phyloP scores from a whole-genome alignment of 30 jellyfish, hydroid and myxozoan genomes.

The Morbakka virulenta region DNA sequence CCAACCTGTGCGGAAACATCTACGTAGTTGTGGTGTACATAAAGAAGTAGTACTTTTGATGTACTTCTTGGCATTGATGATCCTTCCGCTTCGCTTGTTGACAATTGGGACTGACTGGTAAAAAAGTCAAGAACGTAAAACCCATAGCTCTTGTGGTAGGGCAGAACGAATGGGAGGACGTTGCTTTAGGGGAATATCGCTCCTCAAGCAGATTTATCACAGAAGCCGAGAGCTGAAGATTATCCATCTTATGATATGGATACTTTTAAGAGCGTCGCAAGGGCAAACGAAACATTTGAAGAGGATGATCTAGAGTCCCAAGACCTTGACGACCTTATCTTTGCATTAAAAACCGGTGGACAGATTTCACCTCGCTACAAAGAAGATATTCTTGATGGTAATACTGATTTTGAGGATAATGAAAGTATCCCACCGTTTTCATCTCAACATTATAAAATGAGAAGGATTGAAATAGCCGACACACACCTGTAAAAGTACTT shows the following conservation, averaged over 20 bases:
- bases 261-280: slow-evolving; percentile 6
- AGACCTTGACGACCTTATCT: slow-evolving; percentile 87
- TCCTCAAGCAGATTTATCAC: slow-evolving; percentile 49
- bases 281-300: slow-evolving; percentile 57
- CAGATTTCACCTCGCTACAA: slow-evolving; percentile 61
- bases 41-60: no score
- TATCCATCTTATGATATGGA: slow-evolving; percentile 10
- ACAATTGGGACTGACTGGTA: no score
- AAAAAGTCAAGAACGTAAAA: no score
- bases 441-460: slow-evolving; percentile 53
- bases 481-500: slow-evolving; percentile 64
- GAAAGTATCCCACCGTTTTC: slow-evolving; percentile 53
- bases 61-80: no score
- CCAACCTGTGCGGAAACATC: no score
- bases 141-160: no score
- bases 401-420: slow-evolving; percentile 17
- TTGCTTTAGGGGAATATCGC: slow-evolving; percentile 31
- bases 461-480: slow-evolving; percentile 78
- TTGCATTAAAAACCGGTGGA: slow-evolving; percentile 91
- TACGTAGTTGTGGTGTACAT: no score
- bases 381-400: no score
- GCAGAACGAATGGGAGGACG: slow-evolving; percentile 90
- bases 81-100: no score
- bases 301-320: slow-evolving; percentile 68
- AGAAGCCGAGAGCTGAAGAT: slow-evolving; percentile 2